phyloP scores from a whole-genome alignment of 2,888 invertebrate species.

The Synergus itoensis region DNA sequence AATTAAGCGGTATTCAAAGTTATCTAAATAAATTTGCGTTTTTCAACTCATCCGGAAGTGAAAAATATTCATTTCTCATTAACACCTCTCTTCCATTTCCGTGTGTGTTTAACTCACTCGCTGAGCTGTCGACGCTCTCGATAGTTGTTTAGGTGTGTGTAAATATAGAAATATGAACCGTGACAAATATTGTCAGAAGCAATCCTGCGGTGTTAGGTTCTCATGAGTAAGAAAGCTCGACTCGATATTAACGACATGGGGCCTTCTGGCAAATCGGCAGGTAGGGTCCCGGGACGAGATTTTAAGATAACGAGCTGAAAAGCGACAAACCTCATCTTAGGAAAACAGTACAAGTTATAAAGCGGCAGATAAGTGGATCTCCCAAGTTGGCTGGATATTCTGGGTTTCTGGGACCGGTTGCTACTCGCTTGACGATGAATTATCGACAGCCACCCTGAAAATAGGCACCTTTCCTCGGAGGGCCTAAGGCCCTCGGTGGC shows the following conservation, averaged over 20 bases:
- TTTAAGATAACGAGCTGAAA: constrained; percentile 33
- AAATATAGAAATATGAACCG: constrained; percentile 51
- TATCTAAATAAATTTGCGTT: background rate
- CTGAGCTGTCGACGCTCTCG: constrained; percentile 28
- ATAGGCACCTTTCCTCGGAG: constrained; percentile 8
- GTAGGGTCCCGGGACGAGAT: constrained; percentile 55
- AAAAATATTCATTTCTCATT: constrained; percentile 36
- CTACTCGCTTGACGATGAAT: constrained; percentile 20
- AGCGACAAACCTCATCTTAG: constrained; percentile 49
- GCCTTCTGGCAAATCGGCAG: constrained; percentile 66
- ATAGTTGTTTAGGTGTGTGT: constrained; percentile 25
- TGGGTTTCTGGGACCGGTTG: background rate
- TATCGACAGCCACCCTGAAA: constrained; percentile 36
- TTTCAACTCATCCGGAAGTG: constrained; percentile 5
- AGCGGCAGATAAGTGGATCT: constrained; percentile 32
- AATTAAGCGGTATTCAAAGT: background rate
- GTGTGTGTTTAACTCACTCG: constrained; percentile 14
- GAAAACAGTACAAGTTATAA: constrained; percentile 49
- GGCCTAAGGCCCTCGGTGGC: constrained; percentile 17
- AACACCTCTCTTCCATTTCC: constrained; percentile 27
- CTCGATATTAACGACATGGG: constrained; percentile 51
- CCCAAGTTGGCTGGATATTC: constrained; percentile 23
- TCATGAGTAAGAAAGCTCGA: constrained; percentile 44
- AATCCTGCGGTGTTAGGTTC: constrained; percentile 37
- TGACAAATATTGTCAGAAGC: constrained; percentile 71